phyloP scores from a whole-genome alignment of 2,797 vertebrate species.

The Phylloscopus collybita region DNA sequence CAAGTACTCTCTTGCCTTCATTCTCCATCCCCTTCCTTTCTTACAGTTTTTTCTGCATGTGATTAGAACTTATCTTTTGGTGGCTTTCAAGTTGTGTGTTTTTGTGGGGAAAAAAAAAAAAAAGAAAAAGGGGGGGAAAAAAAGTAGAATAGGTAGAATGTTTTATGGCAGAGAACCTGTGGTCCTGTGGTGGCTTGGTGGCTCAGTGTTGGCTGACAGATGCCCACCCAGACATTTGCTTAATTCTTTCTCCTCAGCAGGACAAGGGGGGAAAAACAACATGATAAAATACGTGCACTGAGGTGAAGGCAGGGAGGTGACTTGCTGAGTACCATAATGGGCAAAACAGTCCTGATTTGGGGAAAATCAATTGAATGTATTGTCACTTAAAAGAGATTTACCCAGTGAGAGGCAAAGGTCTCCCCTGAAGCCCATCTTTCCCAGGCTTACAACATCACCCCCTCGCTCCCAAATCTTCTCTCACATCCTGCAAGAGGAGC shows the following conservation, averaged over 20 bases:
- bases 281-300: fast-evolving
- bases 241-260: neutral
- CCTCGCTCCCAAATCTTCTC: too few relatives aligned
- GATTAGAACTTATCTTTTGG: neutral
- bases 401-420: neutral
- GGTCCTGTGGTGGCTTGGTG: neutral
- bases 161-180: neutral
- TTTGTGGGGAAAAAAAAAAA: neutral
- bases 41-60: neutral
- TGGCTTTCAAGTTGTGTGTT: neutral
- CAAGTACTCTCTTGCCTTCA: neutral
- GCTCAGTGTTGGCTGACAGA: neutral
- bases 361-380: neutral
- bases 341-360: neutral
- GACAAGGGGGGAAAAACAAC: neutral
- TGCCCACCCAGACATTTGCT: neutral
- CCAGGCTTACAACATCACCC: neutral
- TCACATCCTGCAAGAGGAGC: neutral
- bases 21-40: neutral
- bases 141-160: neutral
- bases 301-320: neutral
- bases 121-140: neutral
- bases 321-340: neutral
- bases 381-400: neutral
- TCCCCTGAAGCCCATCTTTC: neutral